These are phyloP conservation scores for Trachelus troglodyta DNA, from an alignment of 2,888 invertebrate species.

Conservation along the genomic window DNA sequence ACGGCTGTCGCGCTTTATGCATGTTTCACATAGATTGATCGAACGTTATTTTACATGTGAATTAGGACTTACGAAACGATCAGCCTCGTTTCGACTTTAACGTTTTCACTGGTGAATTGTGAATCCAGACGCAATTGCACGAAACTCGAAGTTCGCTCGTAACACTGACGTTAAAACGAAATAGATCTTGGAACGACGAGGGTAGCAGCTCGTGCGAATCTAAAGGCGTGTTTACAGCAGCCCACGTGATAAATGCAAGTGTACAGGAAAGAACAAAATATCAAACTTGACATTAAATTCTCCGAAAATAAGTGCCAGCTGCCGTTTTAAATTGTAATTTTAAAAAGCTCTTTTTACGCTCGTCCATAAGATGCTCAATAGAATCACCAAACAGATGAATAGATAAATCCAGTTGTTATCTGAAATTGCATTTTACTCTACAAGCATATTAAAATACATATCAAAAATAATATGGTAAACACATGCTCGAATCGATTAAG, in stretches of 20 bases:
- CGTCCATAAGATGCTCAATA: no score
- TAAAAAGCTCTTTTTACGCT: no score
- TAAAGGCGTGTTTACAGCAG: background rate
- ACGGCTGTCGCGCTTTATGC: background rate
- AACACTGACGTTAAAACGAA: slow-evolving; percentile 18
- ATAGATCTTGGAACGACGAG: slow-evolving; percentile 15
- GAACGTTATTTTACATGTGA: background rate
- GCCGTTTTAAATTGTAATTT: background rate
- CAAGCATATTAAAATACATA: no score
- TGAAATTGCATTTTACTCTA: no score
- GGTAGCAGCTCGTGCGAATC: slow-evolving; percentile 10
- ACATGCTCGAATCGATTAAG: background rate
- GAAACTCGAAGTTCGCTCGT: slow-evolving; percentile 8
- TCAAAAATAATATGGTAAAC: background rate
- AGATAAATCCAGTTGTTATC: no score
- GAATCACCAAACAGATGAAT: no score
- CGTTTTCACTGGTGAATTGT: background rate
- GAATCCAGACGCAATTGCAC: background rate
- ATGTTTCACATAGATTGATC: background rate
- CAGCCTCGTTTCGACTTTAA: background rate
- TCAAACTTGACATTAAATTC: background rate
- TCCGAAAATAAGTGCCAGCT: background rate
- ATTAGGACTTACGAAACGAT: background rate
- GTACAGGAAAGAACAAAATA: background rate
- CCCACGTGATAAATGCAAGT: background rate